Conservation (phyloP, 2,113 vertebrate genomes). For the Procavia capensis region DNA sequence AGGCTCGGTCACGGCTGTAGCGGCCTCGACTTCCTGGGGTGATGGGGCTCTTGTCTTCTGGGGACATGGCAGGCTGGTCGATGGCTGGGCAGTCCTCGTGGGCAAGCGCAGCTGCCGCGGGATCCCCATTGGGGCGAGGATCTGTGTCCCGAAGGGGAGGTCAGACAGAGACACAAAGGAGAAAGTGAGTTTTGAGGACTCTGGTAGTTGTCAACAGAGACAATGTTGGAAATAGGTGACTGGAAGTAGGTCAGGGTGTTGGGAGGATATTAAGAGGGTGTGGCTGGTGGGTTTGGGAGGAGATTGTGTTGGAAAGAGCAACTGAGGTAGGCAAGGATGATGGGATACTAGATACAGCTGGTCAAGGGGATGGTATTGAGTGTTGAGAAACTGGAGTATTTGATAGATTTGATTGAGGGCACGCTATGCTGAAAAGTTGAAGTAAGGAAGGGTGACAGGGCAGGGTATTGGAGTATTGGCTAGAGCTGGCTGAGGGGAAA, state of each 20-base stretch:
- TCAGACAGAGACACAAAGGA: background rate
- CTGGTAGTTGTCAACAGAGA: accelerated
- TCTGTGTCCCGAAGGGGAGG: background rate
- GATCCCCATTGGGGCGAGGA: constrained; percentile 90
- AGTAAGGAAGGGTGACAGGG: background rate
- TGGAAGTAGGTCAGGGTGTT: background rate
- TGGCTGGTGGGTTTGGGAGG: background rate
- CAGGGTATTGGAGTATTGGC: too few species aligned
- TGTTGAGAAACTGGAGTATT: too few species aligned
- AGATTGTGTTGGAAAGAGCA: background rate
- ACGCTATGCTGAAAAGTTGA: background rate
- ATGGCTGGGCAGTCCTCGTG: constrained; percentile 96
- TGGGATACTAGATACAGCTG: background rate
- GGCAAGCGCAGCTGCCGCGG: constrained; percentile 93
- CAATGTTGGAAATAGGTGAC: accelerated
- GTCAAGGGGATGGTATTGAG: too few species aligned
- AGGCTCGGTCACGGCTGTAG: constrained; percentile 94
- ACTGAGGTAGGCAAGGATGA: background rate
- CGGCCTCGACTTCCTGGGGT: constrained; percentile 90
- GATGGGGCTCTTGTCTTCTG: constrained; percentile 94
- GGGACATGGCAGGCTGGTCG: constrained; percentile 95
- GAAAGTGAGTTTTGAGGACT: background rate
- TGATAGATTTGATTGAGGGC: too few species aligned
- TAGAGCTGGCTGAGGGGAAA: background rate
- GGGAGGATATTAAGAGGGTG: accelerated